Evolutionary conservation across 2,797 vertebrate genomes (phyloP).

Genomic region (Eutrigla gurnardus): DNA sequence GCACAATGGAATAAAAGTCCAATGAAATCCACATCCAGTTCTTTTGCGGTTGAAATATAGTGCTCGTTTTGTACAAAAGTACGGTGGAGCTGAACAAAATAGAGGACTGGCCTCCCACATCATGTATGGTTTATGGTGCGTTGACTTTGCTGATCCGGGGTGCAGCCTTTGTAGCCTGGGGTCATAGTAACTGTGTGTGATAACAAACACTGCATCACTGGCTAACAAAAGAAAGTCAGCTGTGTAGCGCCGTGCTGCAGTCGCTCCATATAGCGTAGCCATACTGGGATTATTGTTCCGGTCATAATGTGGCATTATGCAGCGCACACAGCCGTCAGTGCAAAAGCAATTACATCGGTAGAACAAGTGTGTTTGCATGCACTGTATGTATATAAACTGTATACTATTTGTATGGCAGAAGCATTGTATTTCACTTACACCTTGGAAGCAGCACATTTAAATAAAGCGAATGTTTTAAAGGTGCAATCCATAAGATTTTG

Average conservation of each 20-base stretch:
- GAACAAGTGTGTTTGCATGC: not conserved
- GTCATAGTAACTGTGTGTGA: constrained; percentile 28
- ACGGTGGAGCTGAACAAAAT: constrained; percentile 29
- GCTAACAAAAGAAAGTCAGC: constrained; percentile 20
- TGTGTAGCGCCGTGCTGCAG: not conserved
- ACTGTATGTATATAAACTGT: not conserved
- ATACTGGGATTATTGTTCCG: constrained; percentile 15
- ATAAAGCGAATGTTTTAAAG: not conserved
- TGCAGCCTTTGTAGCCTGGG: constrained; percentile 28
- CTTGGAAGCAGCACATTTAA: not conserved
- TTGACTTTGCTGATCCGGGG: constrained; percentile 36
- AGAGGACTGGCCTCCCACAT: constrained; percentile 21
- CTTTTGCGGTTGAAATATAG: constrained; percentile 21
- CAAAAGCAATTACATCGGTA: constrained; percentile 26
- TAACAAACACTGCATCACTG: constrained; percentile 23
- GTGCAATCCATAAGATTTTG: not conserved
- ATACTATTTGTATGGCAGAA: not conserved
- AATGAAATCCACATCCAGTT: constrained; percentile 29
- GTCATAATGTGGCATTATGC: constrained; percentile 24
- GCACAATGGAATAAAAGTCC: not conserved
- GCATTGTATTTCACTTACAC: not conserved
- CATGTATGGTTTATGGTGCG: constrained; percentile 47
- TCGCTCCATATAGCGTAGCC: not conserved
- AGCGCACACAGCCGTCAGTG: constrained; percentile 10
- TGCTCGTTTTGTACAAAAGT: constrained; percentile 6